Evolutionary conservation across 1,140 invertebrate species (phyloP).

Genomic region (Aphidius ervi): DNA sequence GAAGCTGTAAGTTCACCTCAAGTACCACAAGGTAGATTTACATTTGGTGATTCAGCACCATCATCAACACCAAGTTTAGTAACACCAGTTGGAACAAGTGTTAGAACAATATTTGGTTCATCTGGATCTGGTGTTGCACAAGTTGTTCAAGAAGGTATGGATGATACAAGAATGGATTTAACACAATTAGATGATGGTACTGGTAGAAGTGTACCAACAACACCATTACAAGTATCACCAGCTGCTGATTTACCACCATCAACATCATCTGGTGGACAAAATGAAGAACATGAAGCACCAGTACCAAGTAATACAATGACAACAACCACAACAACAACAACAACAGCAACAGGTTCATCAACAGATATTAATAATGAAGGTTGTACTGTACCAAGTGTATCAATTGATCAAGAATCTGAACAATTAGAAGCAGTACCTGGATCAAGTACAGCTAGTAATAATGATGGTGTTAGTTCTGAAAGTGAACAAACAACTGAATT

Average conservation of each 20-base stretch:
- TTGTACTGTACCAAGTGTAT: slow-evolving; percentile 32
- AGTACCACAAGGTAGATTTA: slow-evolving; percentile 68
- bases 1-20: slow-evolving; percentile 89
- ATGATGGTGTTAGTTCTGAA: slow-evolving; percentile 56
- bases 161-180: slow-evolving; percentile 74
- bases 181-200: slow-evolving; percentile 64
- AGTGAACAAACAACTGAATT: slow-evolving; percentile 59
- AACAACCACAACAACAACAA: slow-evolving; percentile 25
- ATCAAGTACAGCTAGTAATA: slow-evolving; percentile 35
- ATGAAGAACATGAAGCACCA: slow-evolving; percentile 40
- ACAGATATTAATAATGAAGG: slow-evolving; percentile 35
- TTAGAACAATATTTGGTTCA: slow-evolving; percentile 41
- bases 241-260: slow-evolving; percentile 51
- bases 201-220: slow-evolving; percentile 67
- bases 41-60: slow-evolving; percentile 61
- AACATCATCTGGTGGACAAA: slow-evolving; percentile 35
- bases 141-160: slow-evolving; percentile 63
- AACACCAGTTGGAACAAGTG: slow-evolving; percentile 35
- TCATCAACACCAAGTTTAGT: slow-evolving; percentile 40
- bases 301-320: slow-evolving; percentile 31
- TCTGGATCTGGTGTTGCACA: slow-evolving; percentile 47
- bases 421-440: slow-evolving; percentile 38
- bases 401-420: slow-evolving; percentile 36
- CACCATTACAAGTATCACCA: slow-evolving; percentile 69
- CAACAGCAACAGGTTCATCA: slow-evolving; percentile 25